These are phyloP conservation scores for Falco punctatus DNA, from an alignment of 2,113 vertebrate genomes.

Conservation along the genomic window DNA sequence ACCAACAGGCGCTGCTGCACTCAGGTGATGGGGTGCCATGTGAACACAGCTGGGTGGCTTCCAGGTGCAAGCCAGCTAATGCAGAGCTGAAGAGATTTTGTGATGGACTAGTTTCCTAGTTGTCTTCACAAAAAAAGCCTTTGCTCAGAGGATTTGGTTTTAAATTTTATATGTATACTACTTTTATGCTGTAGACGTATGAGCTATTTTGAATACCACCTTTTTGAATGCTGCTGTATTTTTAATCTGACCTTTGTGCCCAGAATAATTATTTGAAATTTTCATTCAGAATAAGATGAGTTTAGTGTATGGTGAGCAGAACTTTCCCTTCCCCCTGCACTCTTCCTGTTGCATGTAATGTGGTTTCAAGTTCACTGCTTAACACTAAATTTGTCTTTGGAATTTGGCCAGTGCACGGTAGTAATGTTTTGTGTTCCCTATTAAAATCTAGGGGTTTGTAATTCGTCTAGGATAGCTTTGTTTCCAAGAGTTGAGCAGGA, in stretches of 20 bases:
- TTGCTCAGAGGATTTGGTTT: not conserved
- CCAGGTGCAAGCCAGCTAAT: not conserved
- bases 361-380: constrained; percentile 24
- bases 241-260: not conserved
- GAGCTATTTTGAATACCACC: not conserved
- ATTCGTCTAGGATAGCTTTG: constrained; percentile 56
- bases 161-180: not conserved
- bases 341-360: not conserved
- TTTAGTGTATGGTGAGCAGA: not conserved
- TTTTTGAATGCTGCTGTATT: not conserved
- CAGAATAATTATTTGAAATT: not conserved
- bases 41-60: not conserved
- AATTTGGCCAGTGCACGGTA: constrained; percentile 40
- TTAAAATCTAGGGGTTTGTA: constrained; percentile 60
- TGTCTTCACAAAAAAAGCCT: not conserved
- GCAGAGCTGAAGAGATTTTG: not conserved
- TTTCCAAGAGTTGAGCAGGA: constrained; percentile 33
- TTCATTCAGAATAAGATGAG: not conserved
- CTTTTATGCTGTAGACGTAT: not conserved
- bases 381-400: constrained; percentile 52
- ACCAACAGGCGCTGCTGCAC: fast-evolving
- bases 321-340: not conserved
- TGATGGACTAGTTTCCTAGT: not conserved
- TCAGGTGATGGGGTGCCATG: not conserved
- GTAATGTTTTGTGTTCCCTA: constrained; percentile 61